A percentile compares a stretch with the other conserved stretches of the same genome.
These are phyloP conservation scores for Psettodes erumei DNA, from an alignment of 2,113 vertebrate species.

Conservation along the genomic window DNA sequence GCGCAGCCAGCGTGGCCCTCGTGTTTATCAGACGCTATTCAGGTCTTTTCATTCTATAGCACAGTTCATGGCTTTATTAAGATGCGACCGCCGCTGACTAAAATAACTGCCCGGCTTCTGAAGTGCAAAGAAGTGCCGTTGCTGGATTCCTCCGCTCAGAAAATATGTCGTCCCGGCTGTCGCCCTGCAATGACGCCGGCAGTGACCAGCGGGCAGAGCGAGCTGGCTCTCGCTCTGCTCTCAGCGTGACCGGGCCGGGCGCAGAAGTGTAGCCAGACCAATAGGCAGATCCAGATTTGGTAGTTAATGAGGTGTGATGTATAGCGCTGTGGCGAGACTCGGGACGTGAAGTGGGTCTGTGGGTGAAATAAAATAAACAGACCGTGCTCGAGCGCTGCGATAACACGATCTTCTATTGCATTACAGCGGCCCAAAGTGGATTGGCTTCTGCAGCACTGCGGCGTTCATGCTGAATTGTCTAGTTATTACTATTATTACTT, in stretches of 20 bases:
- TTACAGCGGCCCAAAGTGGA: constrained; percentile 8
- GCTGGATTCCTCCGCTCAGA: neutral
- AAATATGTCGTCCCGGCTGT: constrained; percentile 21
- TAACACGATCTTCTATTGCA: constrained; percentile 41
- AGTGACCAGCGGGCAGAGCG: constrained; percentile 27
- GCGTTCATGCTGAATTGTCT: constrained; percentile 24
- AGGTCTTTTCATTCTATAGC: neutral
- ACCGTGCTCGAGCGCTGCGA: constrained; percentile 26
- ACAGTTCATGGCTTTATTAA: neutral
- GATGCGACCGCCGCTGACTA: neutral
- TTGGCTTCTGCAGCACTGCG: constrained; percentile 6
- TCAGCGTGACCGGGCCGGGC: constrained; percentile 25
- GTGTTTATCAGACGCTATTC: neutral
- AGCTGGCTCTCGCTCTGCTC: constrained; percentile 26
- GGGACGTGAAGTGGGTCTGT: constrained; percentile 39
- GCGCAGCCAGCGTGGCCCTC: neutral
- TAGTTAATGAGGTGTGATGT: constrained; percentile 66
- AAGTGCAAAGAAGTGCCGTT: neutral
- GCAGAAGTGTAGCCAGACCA: constrained; percentile 37
- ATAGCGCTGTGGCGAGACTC: constrained; percentile 12
- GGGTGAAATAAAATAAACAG: constrained; percentile 63
- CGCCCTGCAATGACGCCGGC: constrained; percentile 50
- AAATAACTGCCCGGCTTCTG: constrained; percentile 32
- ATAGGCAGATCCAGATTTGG: constrained; percentile 54
- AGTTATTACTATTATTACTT: constrained; percentile 36